Evolutionary conservation across 2,888 invertebrate genomes (phyloP).

Genomic region (Eupithecia inturbata): DNA sequence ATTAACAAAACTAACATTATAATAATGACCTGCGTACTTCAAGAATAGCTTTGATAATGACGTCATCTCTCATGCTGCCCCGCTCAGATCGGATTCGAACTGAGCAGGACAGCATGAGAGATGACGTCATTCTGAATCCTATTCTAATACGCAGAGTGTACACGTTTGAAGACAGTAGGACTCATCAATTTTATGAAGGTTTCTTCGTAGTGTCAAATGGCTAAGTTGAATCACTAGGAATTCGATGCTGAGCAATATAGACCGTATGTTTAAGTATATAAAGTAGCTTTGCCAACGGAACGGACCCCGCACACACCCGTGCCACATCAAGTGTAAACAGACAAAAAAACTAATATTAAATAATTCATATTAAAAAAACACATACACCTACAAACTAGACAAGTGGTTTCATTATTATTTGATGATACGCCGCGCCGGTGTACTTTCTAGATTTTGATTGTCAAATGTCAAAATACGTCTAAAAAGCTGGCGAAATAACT

Average conservation of each 20-base stretch:
- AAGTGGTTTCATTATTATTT: conserved; percentile 64
- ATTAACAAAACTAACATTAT: conserved; percentile 24
- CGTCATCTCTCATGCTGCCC: not conserved
- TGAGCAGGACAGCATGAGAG: not conserved
- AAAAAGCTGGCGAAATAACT: conserved; percentile 20
- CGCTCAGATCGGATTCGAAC: not conserved
- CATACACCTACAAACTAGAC: conserved; percentile 78
- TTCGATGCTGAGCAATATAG: conserved; percentile 21
- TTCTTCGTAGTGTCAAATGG: not conserved
- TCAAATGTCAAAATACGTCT: conserved; percentile 23
- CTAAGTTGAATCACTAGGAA: not conserved
- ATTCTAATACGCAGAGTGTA: not conserved
- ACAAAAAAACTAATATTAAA: conserved; percentile 71
- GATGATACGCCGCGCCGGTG: conserved; percentile 24
- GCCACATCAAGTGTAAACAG: conserved; percentile 68
- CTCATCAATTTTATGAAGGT: not conserved
- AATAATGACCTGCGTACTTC: not conserved
- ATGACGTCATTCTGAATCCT: not conserved
- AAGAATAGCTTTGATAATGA: not conserved
- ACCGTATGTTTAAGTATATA: not conserved
- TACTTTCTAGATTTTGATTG: conserved; percentile 28
- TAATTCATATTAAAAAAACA: conserved; percentile 74
- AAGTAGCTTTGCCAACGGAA: conserved; percentile 30
- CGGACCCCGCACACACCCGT: conserved; percentile 57
- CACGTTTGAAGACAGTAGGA: not conserved